Evolutionary conservation across 2,888 invertebrate species (phyloP), one percentile per base, ranked within the genome.

Genomic region (Drosophila anomalata): DNA sequence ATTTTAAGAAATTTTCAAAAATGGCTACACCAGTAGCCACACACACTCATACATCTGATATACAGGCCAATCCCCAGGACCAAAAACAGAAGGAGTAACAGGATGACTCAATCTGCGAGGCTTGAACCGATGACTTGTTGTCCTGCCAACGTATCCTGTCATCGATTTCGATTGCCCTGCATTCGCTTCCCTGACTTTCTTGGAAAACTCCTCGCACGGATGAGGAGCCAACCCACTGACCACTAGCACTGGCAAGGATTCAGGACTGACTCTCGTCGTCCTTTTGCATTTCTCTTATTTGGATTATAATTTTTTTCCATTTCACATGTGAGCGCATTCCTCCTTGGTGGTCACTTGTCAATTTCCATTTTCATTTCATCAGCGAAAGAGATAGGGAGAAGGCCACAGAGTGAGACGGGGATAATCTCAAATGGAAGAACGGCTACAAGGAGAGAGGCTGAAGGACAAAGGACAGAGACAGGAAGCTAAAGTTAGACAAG

Each of bases 301-400:
- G 89, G 87, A 89, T 89, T 89, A 89, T 89, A 89, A 87, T 89
- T 85, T 89, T 51, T 82, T 89, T 84, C 84, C 84, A 90, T 89
- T 89, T 89, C 89, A 89, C 90, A 89, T 89, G 79, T 88, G 90
- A 90, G 83, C 89, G 89, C 85, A 73, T 83, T 87, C 61, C 76
- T 55, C 76, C 84, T 75, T 78, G 75, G 60, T 71, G 71, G 67
- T 73, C 75, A 83, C 44, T 83, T 86, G 78, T 80, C 84, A 83
- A 80, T 86, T 83, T 75, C 66, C 83, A 85, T 77, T 83, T 72
- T 59, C 69, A 51, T 67, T 66, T 56, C 68, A 47, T 39, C 58
- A 33, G 36, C 20, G 57, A 51, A 33, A 22, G 26, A 46, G 44
- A 56, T 20, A 17, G 14, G n/a, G 20, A 14, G 11, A 14, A 24